Conservation (phyloP, 2,888 invertebrate genomes). For the Macaria notata region DNA sequence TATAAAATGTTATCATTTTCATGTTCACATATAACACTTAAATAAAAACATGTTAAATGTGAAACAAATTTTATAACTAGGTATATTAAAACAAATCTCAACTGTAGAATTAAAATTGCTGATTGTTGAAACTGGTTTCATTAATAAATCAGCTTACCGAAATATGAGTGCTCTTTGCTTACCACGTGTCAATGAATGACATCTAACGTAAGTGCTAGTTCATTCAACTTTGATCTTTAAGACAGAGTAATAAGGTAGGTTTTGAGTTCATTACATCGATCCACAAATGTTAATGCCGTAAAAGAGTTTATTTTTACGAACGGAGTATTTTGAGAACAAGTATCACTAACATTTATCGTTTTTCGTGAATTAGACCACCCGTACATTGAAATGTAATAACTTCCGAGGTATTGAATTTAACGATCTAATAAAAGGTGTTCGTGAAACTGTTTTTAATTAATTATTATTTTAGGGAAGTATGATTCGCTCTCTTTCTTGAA, state of each 20-base stretch:
- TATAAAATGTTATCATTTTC: no score
- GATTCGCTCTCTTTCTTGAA: background rate
- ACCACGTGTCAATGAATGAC: conserved; percentile 23
- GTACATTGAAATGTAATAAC: conserved; percentile 3
- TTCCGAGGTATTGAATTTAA: background rate
- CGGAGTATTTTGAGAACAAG: conserved; percentile 12
- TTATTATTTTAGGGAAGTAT: background rate
- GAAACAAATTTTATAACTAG: no score
- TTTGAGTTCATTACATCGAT: background rate
- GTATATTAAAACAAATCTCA: no score
- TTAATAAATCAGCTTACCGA: no score
- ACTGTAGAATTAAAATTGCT: no score
- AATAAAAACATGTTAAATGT: no score
- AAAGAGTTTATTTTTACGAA: conserved; percentile 21
- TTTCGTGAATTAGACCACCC: conserved; percentile 25
- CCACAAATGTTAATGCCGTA: conserved; percentile 11
- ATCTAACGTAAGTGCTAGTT: conserved; percentile 1
- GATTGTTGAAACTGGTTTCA: no score
- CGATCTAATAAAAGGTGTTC: background rate
- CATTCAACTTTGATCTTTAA: conserved; percentile 12
- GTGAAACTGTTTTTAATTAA: conserved; percentile 8
- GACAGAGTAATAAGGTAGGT: conserved; percentile 5
- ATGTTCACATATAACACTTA: no score
- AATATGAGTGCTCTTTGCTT: conserved; percentile 8
- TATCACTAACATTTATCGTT: conserved; percentile 22